Percentiles rank a stretch among this genome's conserved stretches.
Conservation (phyloP, 2,797 vertebrate species). For the Moxostoma hubbsi region DNA sequence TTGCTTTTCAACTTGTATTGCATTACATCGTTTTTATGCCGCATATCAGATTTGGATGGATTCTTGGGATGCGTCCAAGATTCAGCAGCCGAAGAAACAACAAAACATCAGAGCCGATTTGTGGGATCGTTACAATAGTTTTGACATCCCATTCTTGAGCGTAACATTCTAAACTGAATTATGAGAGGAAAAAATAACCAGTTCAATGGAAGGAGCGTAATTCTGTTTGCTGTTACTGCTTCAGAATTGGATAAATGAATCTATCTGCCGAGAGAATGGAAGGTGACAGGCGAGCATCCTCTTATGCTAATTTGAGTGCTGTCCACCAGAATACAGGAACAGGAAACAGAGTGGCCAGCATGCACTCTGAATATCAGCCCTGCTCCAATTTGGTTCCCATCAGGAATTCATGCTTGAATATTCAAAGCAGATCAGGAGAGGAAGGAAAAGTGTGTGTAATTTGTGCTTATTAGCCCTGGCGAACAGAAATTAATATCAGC, state of each 20-base stretch:
- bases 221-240: slow-evolving; percentile 41
- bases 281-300: slow-evolving; percentile 40
- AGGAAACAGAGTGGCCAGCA: background rate
- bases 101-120: slow-evolving; percentile 59
- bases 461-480: slow-evolving; percentile 53
- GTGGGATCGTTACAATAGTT: slow-evolving; percentile 48
- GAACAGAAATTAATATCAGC: slow-evolving; percentile 61
- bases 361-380: slow-evolving; percentile 6
- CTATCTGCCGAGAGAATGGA: slow-evolving; percentile 26
- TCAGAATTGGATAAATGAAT: slow-evolving; percentile 52
- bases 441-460: slow-evolving; percentile 45
- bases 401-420: slow-evolving; percentile 46
- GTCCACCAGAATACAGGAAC: background rate
- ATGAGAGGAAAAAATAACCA: slow-evolving; percentile 40
- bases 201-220: slow-evolving; percentile 49
- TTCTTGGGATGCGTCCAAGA: slow-evolving; percentile 55
- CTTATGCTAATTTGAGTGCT: slow-evolving; percentile 37
- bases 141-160: slow-evolving; percentile 38
- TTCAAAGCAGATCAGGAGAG: slow-evolving; percentile 32
- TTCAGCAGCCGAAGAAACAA: slow-evolving; percentile 40
- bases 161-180: slow-evolving; percentile 56
- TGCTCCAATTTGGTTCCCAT: slow-evolving; percentile 39
- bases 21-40: slow-evolving; percentile 49
- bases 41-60: slow-evolving; percentile 57
- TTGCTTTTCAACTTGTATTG: slow-evolving; percentile 46